Percentiles rank a stretch among this genome's conserved stretches.
Conservation (phyloP, 2,888 invertebrate species). For the Macaria notata region DNA sequence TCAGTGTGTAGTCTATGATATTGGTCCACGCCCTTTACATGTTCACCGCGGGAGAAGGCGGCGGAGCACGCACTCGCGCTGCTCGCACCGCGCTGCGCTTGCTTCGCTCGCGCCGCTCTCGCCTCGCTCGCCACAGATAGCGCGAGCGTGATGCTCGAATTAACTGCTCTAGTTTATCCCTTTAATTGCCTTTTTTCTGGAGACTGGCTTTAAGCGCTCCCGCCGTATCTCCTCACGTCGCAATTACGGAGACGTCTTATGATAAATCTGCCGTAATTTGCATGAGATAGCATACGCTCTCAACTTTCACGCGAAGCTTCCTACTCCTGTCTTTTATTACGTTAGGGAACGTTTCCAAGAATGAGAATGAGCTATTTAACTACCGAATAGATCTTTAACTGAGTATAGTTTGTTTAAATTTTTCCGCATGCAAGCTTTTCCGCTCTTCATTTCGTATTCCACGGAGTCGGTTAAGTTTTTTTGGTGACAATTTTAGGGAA, state of each 20-base stretch:
- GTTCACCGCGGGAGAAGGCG: constrained; percentile 67
- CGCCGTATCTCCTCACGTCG: constrained; percentile 81
- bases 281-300: constrained; percentile 83
- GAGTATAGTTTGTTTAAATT: constrained; percentile 49
- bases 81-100: constrained; percentile 36
- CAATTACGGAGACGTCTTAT: constrained; percentile 82
- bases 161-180: constrained; percentile 79
- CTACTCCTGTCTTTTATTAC: constrained; percentile 80
- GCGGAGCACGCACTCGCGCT: constrained; percentile 52
- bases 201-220: constrained; percentile 73
- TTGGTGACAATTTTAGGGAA: constrained; percentile 46
- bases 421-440: constrained; percentile 43
- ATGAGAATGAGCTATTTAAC: constrained; percentile 79
- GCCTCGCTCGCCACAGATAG: constrained; percentile 57
- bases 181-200: constrained; percentile 81
- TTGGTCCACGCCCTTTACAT: constrained; percentile 81
- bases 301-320: constrained; percentile 80
- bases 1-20: constrained; percentile 79
- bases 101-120: constrained; percentile 36
- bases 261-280: constrained; percentile 82
- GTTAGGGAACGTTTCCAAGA: constrained; percentile 77
- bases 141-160: constrained; percentile 71
- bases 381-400: constrained; percentile 71
- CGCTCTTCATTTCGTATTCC: constrained; percentile 39
- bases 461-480: constrained; percentile 38